A percentile compares a stretch with the other conserved stretches of the same genome.
phyloP scores from a whole-genome alignment of 2,797 vertebrate species.

The Acanthiza pusilla region DNA sequence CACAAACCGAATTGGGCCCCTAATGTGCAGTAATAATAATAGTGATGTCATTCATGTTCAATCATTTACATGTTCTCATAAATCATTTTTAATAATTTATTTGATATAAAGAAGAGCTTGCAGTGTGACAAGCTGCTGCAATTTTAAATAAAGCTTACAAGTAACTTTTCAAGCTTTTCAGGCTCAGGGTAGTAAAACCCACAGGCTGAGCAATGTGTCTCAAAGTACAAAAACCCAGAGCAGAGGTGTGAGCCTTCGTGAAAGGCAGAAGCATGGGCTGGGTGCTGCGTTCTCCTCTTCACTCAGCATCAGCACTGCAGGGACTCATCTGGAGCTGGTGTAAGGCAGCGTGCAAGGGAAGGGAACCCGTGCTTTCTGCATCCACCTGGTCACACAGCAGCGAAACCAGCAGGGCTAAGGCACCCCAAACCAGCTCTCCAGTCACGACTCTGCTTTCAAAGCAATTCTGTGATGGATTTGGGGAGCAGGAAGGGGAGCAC shows the following conservation, averaged over 20 bases:
- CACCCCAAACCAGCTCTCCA: not conserved
- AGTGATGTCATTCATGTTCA: not conserved
- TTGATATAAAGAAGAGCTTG: not conserved
- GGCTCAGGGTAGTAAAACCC: not conserved
- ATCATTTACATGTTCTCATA: not conserved
- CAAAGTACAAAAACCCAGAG: not conserved
- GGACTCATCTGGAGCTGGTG: not conserved
- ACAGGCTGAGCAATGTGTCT: not conserved
- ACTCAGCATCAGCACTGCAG: not conserved
- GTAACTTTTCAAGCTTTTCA: conserved; percentile 20
- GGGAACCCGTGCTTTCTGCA: rapidly evolving
- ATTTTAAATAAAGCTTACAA: conserved; percentile 35
- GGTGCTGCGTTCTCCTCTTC: not conserved
- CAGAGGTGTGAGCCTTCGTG: not conserved
- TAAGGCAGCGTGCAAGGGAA: rapidly evolving
- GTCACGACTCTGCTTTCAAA: not conserved
- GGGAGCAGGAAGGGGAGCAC: not conserved
- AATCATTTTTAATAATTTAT: conserved; percentile 2
- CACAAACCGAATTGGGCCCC: not conserved
- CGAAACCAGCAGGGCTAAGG: not conserved
- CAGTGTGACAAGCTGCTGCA: not conserved
- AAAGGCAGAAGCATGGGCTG: not conserved
- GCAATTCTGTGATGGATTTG: not conserved
- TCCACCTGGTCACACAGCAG: not conserved
- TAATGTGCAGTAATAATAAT: not conserved